These are phyloP conservation scores for Trilocha varians DNA, from an alignment of 2,888 invertebrate genomes.

Conservation along the genomic window DNA sequence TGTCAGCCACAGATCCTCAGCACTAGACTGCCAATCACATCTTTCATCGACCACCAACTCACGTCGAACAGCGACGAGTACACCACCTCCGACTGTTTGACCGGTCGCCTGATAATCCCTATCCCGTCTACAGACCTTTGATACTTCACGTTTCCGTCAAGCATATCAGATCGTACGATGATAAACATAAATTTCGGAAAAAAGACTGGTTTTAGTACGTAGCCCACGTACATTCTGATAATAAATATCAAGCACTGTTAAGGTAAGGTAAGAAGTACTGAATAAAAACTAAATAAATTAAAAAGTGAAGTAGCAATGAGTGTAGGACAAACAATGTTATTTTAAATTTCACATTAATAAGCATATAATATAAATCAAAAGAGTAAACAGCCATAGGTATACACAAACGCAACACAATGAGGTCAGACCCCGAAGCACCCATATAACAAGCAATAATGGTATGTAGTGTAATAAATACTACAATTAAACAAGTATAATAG, in stretches of 20 bases:
- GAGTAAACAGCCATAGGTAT: too few species aligned
- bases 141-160: neutral
- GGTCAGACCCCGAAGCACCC: too few species aligned
- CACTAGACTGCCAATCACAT: neutral
- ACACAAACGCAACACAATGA: too few species aligned
- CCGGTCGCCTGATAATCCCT: neutral
- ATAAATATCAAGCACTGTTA: neutral
- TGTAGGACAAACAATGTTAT: too few species aligned
- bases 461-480: too few species aligned
- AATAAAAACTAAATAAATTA: too few species aligned
- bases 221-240: neutral
- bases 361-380: too few species aligned
- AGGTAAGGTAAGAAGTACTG: too few species aligned
- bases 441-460: too few species aligned
- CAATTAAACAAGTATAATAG: too few species aligned
- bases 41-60: slow-evolving; percentile 1
- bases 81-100: neutral
- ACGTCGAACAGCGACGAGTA: slow-evolving; percentile 1
- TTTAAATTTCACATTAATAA: too few species aligned
- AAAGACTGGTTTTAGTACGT: neutral
- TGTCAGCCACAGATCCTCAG: neutral
- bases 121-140: neutral
- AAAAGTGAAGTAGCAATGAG: too few species aligned
- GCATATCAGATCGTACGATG: neutral
- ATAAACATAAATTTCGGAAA: neutral